Percentiles rank a stretch among this genome's conserved stretches.
Conservation (phyloP, 2,797 vertebrate species). For the Aplochiton taeniatus region DNA sequence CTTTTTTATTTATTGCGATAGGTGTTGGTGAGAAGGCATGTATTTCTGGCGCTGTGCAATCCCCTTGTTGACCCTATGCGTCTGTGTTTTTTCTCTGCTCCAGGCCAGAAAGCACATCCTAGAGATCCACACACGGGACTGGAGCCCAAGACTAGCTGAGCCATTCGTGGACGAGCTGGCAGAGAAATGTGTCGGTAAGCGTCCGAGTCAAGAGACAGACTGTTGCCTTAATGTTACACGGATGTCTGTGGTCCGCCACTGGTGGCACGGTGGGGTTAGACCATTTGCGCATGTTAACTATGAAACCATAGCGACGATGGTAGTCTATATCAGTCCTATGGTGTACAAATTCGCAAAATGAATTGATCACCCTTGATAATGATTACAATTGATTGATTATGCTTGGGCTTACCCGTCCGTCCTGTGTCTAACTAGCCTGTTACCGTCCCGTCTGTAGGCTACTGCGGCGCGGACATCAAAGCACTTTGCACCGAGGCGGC, state of each 20-base stretch:
- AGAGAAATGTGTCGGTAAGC: slow-evolving; percentile 99
- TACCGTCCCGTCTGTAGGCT: slow-evolving; percentile 74
- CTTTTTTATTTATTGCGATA: no score
- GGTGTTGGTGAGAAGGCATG: background rate
- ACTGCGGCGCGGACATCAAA: slow-evolving; percentile 98
- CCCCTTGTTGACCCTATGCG: background rate
- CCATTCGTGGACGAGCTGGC: slow-evolving; percentile 94
- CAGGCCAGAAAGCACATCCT: slow-evolving; percentile 99
- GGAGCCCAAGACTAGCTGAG: slow-evolving; percentile 93
- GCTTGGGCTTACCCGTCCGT: no score
- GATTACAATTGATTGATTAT: no score
- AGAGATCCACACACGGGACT: slow-evolving; percentile 97
- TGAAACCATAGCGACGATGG: no score
- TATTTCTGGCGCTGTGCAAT: background rate
- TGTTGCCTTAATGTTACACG: no score
- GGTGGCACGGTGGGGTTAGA: no score
- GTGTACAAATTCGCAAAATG: no score
- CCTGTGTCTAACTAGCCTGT: slow-evolving; percentile 2
- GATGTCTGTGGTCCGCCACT: no score
- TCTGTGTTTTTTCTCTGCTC: slow-evolving; percentile 17
- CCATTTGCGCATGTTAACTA: no score
- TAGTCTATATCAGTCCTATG: no score
- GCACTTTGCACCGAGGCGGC: slow-evolving; percentile 99
- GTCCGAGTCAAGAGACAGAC: no score
- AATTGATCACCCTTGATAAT: no score